Evolutionary conservation across 2,797 vertebrate species (phyloP).

Genomic region (Naso thynnoides): DNA sequence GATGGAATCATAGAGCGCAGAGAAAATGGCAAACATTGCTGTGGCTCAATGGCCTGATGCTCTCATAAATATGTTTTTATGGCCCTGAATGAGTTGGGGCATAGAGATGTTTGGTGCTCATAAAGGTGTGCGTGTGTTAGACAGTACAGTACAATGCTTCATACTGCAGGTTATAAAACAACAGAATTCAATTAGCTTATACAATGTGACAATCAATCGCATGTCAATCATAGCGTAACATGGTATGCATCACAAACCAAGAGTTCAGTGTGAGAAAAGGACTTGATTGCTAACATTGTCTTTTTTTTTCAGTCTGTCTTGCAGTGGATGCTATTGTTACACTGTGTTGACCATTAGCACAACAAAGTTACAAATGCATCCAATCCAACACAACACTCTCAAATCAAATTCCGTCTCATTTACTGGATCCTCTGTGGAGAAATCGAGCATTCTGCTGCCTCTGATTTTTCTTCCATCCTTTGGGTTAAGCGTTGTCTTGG

Average conservation of each 20-base stretch:
- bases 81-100: slow-evolving; percentile 76
- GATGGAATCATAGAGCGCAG: slow-evolving; percentile 82
- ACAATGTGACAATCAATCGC: slow-evolving; percentile 77
- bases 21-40: slow-evolving; percentile 86
- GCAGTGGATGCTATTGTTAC: slow-evolving; percentile 36
- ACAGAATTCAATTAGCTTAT: slow-evolving; percentile 83
- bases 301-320: slow-evolving; percentile 51
- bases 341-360: slow-evolving; percentile 61
- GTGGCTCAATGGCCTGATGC: slow-evolving; percentile 84
- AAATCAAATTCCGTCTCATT: slow-evolving; percentile 72
- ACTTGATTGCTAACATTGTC: slow-evolving; percentile 55
- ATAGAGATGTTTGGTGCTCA: slow-evolving; percentile 77
- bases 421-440: slow-evolving; percentile 59
- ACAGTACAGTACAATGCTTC: slow-evolving; percentile 70
- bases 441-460: slow-evolving; percentile 73
- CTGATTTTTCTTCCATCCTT: slow-evolving; percentile 79
- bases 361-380: slow-evolving; percentile 70
- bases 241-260: slow-evolving; percentile 55
- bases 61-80: slow-evolving; percentile 88
- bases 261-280: slow-evolving; percentile 52
- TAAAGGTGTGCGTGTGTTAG: slow-evolving; percentile 74
- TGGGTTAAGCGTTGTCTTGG: slow-evolving; percentile 83
- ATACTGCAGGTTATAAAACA: slow-evolving; percentile 75
- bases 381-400: slow-evolving; percentile 71
- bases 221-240: slow-evolving; percentile 68